Base-by-base conservation (phyloP, 1,140 invertebrate species). In the Heliconius eleuchia region DNA sequence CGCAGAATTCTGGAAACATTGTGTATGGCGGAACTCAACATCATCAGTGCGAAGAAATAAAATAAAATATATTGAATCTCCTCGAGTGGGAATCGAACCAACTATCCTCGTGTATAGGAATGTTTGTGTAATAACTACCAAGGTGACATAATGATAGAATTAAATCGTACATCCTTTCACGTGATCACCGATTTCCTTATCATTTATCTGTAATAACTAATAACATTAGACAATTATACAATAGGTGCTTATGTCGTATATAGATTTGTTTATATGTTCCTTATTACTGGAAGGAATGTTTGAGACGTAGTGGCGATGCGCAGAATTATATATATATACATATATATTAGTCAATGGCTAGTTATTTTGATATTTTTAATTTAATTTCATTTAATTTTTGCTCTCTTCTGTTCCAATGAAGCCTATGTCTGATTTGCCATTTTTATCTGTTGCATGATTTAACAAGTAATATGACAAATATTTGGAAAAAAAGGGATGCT, bases 161-260 rank as follows among this genome's bases (percentile, higher is more conserved):
- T n/a, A 72, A 72, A 77, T 8, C 11, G 11, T 23, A 19, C 71
- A 72, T 72, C 30, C 71, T n/a, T 3, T 9, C 71, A 72, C 71
- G 73, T 60, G 30, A 70, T 74, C 55, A 71, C 23, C 73, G 30
- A 76, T 76, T 75, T 78, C 74, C 77, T 82, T 70, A 76, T 79
- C 73, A 76, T 73, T 46, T 39, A 52, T 39, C n/a, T n/a, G 23
- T 81, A 76, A 81, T 81, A 73, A 71, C 50, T 81, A 76, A 81
- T 81, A 73, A 55, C 50, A 82, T 82, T 82, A 79, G 73, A 75
- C 50, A 79, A 76, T 78, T 73, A 75, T 23, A 82, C 80, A 82
- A 82, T 82, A 73, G 80, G 74, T 79, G 74, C 73, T 82, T 82
- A 66, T 4, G 37, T 74, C 80, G 11, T 70, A 42, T 79, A 79